phyloP scores from a whole-genome alignment of 2,888 invertebrate species.

The Orgyia antiqua region DNA sequence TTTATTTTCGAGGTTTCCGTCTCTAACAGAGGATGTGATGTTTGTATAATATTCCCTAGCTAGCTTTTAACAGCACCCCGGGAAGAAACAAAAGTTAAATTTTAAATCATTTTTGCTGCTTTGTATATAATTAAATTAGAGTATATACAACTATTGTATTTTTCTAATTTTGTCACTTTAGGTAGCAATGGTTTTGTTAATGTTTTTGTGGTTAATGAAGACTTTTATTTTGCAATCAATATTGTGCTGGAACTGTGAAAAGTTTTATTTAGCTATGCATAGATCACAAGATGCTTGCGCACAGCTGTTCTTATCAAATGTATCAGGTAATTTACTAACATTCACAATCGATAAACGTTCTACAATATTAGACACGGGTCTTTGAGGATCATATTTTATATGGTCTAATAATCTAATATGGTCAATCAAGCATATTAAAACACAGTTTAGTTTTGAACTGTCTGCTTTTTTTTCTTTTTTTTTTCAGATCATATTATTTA shows the following conservation, averaged over 20 bases:
- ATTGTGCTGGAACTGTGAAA: constrained; percentile 1
- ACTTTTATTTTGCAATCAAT: neutral
- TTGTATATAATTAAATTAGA: neutral
- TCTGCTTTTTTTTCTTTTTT: no score
- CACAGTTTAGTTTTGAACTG: no score
- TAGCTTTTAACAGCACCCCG: no score
- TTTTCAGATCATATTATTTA: no score
- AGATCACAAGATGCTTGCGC: constrained; percentile 2
- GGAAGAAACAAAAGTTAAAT: neutral
- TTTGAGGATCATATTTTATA: no score
- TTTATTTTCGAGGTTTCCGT: no score
- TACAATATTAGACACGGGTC: no score
- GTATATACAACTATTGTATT: neutral
- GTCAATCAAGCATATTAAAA: no score
- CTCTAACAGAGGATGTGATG: no score
- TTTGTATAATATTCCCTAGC: no score
- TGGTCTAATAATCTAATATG: no score
- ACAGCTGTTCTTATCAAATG: neutral
- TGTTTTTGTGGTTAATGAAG: neutral
- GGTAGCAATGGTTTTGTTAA: neutral
- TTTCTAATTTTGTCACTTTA: neutral
- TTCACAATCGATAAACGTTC: no score
- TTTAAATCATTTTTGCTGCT: neutral
- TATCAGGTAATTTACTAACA: constrained; percentile 1
- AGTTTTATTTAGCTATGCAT: constrained; percentile 2